Percentiles rank a stretch among this genome's conserved stretches.
Conservation (phyloP, 2,888 invertebrate genomes). For the Gandaritis pyraliata region DNA sequence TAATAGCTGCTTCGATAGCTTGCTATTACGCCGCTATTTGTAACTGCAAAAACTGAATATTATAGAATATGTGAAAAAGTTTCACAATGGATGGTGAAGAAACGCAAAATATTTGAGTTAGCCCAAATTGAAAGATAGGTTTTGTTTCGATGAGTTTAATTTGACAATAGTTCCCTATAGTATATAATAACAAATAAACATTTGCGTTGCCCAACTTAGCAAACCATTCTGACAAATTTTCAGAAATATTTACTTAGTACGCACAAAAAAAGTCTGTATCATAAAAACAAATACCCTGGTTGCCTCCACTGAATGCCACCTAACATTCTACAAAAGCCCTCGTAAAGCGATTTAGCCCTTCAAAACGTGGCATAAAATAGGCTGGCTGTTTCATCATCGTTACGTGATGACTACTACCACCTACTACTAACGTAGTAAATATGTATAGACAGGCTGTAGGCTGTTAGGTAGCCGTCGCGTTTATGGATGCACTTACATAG, state of each 20-base stretch:
- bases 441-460: not conserved
- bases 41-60: not conserved
- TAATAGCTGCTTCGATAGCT: conserved; percentile 41
- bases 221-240: no score
- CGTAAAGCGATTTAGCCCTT: conserved; percentile 35
- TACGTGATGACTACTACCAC: not conserved
- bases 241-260: no score
- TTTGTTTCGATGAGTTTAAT: no score
- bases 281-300: conserved; percentile 31
- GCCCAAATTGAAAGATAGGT: no score
- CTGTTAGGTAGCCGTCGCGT: conserved; percentile 1
- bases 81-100: no score
- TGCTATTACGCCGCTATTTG: conserved; percentile 12
- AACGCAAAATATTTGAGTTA: no score
- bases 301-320: conserved; percentile 22
- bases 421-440: not conserved
- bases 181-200: no score
- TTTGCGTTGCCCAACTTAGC: no score
- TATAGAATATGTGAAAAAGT: no score
- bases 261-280: conserved; percentile 11
- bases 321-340: conserved; percentile 31
- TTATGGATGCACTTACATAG: conserved; percentile 1
- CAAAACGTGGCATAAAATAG: conserved; percentile 29
- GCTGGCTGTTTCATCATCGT: conserved; percentile 28
- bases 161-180: no score